Conservation (phyloP, 2,888 invertebrate genomes). For the Hydrotaea diabolus region DNA sequence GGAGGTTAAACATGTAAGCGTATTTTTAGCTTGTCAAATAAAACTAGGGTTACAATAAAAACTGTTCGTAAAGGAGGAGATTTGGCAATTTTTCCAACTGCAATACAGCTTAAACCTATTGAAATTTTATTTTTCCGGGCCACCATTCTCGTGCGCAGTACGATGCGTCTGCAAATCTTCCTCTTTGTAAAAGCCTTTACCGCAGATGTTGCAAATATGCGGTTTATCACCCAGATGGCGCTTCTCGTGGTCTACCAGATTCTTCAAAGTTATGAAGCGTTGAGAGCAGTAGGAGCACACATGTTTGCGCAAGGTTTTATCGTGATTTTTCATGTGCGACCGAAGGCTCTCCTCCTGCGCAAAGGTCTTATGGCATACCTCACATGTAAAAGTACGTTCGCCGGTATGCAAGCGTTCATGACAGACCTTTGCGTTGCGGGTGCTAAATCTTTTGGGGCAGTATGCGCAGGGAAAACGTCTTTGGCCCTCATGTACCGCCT, state of each 20-base stretch:
- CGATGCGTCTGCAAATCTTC: slow-evolving; percentile 66
- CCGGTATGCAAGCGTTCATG: slow-evolving; percentile 75
- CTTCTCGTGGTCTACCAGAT: slow-evolving; percentile 71
- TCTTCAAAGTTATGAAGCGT: slow-evolving; percentile 72
- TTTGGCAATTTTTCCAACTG: too few relatives aligned
- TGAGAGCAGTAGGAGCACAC: slow-evolving; percentile 71
- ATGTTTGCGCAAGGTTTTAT: slow-evolving; percentile 69
- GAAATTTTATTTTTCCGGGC: too few relatives aligned
- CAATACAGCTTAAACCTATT: too few relatives aligned
- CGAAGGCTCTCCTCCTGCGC: slow-evolving; percentile 69
- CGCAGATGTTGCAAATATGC: slow-evolving; percentile 71
- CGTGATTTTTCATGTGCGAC: slow-evolving; percentile 73
- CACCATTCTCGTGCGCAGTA: slow-evolving; percentile 40
- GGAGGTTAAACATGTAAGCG: too few relatives aligned
- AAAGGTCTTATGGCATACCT: slow-evolving; percentile 69
- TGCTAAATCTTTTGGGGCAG: slow-evolving; percentile 76
- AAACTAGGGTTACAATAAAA: too few relatives aligned
- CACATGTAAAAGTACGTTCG: slow-evolving; percentile 69
- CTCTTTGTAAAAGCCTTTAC: slow-evolving; percentile 67
- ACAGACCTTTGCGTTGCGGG: slow-evolving; percentile 75
- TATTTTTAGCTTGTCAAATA: too few relatives aligned
- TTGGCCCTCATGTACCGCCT: slow-evolving; percentile 77
- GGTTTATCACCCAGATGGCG: slow-evolving; percentile 73
- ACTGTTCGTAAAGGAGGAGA: too few relatives aligned
- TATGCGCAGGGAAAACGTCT: slow-evolving; percentile 74